Evolutionary conservation across 64 coral and sea anemone species (phyloP), one percentile per base, ranked within the genome.

Genomic region (Anthopleura sola): DNA sequence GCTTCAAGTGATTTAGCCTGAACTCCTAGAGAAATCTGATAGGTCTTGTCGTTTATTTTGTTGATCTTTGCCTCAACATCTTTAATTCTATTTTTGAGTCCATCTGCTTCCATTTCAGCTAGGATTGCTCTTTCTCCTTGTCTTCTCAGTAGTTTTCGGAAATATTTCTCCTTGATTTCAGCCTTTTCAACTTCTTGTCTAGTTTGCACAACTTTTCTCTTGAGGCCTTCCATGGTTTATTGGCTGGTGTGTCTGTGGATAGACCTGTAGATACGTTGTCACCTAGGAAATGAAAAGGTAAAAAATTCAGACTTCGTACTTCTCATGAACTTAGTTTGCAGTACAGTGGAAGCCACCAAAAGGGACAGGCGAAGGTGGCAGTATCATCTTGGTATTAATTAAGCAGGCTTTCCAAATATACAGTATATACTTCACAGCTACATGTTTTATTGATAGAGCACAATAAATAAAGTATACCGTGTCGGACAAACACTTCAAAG

Each of bases 141-240:
- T 44, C 49, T 83, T 31, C 89, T 86, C 0, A 82, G 76, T 36
- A 80, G 47, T 19, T 77, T 76, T 16, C 77, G 23, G 74, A 91
- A 64, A 69, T 91, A 31, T 29, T 86, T 91, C 10, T 86, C 36
- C 17, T 55, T 91, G 54, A 75, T 86, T 31, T 91, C 89, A 84
- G 89, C 75, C 83, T 85, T 84, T 74, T 91, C 21, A 53, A 81
- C 86, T 19, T 91, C 89, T 33, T 86, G 71, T 0, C 57, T 23
- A 49, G 89, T 91, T 55, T 91, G 83, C 40, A 86, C 62, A 1
- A 78, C 89, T 56, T 81, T 91, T 44, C 46, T 86, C 48, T 91
- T 91, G 3, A 91, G 89, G 48, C 38, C 84, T 75, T 91, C 89
- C 89, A 91, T 91, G 28, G 29, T 62, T 32, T 21, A 53, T 11